Evolutionary conservation across 2,113 vertebrate species (phyloP), one percentile per base, ranked within the genome.

Genomic region (Tragelaphus buxtoni): DNA sequence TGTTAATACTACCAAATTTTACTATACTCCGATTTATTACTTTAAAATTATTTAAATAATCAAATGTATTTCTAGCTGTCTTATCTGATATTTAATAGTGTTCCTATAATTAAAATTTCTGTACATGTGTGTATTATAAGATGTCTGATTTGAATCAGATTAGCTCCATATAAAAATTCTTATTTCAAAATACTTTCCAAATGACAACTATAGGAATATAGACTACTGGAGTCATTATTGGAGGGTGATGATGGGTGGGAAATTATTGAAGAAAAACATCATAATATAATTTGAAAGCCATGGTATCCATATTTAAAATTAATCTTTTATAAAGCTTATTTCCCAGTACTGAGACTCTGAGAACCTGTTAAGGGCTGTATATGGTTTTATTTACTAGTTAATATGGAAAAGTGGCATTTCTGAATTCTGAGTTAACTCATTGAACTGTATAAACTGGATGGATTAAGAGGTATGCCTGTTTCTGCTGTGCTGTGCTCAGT

Each of bases 251-350:
- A 56, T 55, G 1, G 20, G 9, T 87, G 10, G 39, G 94, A 96
- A 77, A 90, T 88, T 92, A 92, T 22, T 93, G 53, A 83, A 32
- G 22, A 90, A 53, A 92, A 90, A 49, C 7, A 88, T 11, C 12
- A 74, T 69, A 56, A 77, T 89, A 82, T 80, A 84, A 97, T 49
- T 97, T 96, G 96, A 49, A 60, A 96, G 28, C 2, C 35, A 8
- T 61, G 8, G 4, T 63, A 30, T 95, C 22, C n/a, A 35, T 95
- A 91, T 83, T 95, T 69, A 63, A 92, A 96, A 94, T 82, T 82
- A 96, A 56, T 83, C 82, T 93, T 96, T 96, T 91, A 20, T 86
- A 28, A 93, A 61, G 16, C n/a, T 65, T 91, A 80, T 82, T 95
- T 88, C 53, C 53, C 28, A 61, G 17, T 82, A 9, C 26, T 87